Conservation (phyloP, 2,888 invertebrate genomes). For the Autographa pulchrina region DNA sequence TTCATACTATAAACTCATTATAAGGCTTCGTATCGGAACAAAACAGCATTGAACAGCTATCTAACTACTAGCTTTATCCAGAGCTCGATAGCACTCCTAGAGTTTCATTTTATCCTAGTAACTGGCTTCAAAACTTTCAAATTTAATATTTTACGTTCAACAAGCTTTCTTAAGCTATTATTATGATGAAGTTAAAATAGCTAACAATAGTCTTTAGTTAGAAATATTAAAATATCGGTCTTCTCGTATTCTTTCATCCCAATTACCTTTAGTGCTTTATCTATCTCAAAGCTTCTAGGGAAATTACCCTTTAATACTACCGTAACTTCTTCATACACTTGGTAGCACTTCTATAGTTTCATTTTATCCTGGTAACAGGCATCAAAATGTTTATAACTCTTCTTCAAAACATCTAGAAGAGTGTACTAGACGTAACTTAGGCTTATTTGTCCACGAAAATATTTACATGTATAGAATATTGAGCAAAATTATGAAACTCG, state of each 20-base stretch:
- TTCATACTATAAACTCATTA: constrained; percentile 1
- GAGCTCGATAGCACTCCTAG: neutral
- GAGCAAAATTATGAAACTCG: no score
- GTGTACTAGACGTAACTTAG: no score
- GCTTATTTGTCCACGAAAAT: no score
- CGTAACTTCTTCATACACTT: neutral
- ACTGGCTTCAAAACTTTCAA: neutral
- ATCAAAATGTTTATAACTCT: neutral
- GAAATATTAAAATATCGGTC: neutral
- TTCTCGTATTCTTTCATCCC: neutral
- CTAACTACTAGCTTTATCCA: neutral
- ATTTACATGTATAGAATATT: no score
- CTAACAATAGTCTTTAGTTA: neutral
- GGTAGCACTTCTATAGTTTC: constrained; percentile 12
- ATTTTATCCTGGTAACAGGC: constrained; percentile 14
- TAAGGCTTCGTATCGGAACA: neutral
- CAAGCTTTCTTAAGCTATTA: neutral
- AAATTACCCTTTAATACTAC: neutral
- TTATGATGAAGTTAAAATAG: neutral
- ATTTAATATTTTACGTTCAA: neutral
- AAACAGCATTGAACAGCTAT: constrained; percentile 7
- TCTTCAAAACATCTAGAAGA: no score
- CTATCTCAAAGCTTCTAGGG: neutral
- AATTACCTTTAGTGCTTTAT: neutral
- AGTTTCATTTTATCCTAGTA: constrained; percentile 5